Percentiles rank a stretch among this genome's conserved stretches.
Conservation (phyloP, 2,797 vertebrate species). For the Cichlasoma orientale region DNA sequence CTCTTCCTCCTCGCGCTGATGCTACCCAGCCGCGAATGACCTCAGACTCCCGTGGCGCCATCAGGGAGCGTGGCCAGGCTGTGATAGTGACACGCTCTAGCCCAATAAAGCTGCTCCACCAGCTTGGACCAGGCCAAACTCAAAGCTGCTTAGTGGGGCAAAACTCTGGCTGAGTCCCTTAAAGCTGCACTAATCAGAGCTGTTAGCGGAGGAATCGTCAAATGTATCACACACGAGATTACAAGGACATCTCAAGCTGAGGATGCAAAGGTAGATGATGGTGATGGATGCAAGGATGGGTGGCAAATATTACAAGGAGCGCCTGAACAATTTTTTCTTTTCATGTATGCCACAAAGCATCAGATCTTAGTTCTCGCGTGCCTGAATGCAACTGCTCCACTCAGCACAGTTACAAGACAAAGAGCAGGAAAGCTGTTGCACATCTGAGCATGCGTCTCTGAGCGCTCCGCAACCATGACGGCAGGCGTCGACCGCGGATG, state of each 20-base stretch:
- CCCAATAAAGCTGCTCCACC: slow-evolving; percentile 54
- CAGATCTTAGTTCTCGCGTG: slow-evolving; percentile 12
- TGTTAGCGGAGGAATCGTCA: slow-evolving; percentile 59
- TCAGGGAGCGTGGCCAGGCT: slow-evolving; percentile 43
- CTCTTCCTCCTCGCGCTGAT: not conserved
- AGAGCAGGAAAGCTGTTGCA: slow-evolving; percentile 71
- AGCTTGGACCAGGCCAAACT: slow-evolving; percentile 37
- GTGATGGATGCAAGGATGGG: not conserved
- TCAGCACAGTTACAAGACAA: slow-evolving; percentile 65
- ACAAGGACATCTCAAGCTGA: slow-evolving; percentile 29
- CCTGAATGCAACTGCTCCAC: slow-evolving; percentile 47
- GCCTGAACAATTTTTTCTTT: not conserved
- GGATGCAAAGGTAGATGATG: not conserved
- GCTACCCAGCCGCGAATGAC: not conserved
- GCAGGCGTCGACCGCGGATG: slow-evolving; percentile 58
- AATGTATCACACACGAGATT: slow-evolving; percentile 55
- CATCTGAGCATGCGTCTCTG: slow-evolving; percentile 70
- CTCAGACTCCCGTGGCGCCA: slow-evolving; percentile 13
- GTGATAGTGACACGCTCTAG: slow-evolving; percentile 56
- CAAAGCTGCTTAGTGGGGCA: slow-evolving; percentile 75
- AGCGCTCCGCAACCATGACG: slow-evolving; percentile 44
- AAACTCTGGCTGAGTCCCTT: slow-evolving; percentile 67
- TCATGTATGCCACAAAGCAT: slow-evolving; percentile 15
- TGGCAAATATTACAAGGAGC: not conserved
- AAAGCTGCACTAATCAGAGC: slow-evolving; percentile 78